These are phyloP conservation scores for Amphimallon solstitiale DNA, from an alignment of 2,888 invertebrate species.

Conservation along the genomic window DNA sequence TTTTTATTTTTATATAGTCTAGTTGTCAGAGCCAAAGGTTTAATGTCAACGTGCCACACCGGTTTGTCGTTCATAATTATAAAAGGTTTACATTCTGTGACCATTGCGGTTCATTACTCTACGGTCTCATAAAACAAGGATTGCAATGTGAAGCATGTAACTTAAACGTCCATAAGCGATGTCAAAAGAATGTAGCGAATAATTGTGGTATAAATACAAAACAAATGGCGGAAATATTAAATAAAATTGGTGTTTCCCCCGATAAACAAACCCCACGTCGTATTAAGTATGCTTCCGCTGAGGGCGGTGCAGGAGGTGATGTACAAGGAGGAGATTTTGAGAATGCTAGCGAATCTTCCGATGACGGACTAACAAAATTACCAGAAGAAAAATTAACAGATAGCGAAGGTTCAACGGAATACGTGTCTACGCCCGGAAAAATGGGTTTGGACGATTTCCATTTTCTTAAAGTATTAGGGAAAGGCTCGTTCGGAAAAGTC, in stretches of 20 bases:
- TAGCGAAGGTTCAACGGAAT: conserved; percentile 49
- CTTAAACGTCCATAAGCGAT: conserved; percentile 98
- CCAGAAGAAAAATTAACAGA: conserved; percentile 64
- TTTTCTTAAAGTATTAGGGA: conserved; percentile 98
- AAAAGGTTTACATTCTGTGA: conserved; percentile 99
- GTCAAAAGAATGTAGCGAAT: conserved; percentile 99
- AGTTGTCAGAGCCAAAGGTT: conserved; percentile 77
- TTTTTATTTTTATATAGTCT: conserved; percentile 56
- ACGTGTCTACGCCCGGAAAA: conserved; percentile 62
- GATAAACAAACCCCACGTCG: conserved; percentile 81
- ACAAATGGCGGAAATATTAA: conserved; percentile 93
- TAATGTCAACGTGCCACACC: conserved; percentile 98
- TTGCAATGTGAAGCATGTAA: conserved; percentile 96
- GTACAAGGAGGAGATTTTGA: conserved; percentile 54
- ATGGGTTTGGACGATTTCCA: conserved; percentile 88
- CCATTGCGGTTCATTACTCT: conserved; percentile 97
- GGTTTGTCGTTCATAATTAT: conserved; percentile 95
- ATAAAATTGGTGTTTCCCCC: conserved; percentile 83
- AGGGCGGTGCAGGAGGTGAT: conserved; percentile 59
- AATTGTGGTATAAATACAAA: conserved; percentile 99
- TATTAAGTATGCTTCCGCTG: conserved; percentile 62
- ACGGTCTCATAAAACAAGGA: conserved; percentile 96
- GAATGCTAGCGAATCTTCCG: conserved; percentile 41
- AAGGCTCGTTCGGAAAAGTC: conserved; percentile 99
- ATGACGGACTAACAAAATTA: conserved; percentile 54